Base-by-base conservation (phyloP, 2,113 vertebrate genomes). In the Crotalus horridus region DNA sequence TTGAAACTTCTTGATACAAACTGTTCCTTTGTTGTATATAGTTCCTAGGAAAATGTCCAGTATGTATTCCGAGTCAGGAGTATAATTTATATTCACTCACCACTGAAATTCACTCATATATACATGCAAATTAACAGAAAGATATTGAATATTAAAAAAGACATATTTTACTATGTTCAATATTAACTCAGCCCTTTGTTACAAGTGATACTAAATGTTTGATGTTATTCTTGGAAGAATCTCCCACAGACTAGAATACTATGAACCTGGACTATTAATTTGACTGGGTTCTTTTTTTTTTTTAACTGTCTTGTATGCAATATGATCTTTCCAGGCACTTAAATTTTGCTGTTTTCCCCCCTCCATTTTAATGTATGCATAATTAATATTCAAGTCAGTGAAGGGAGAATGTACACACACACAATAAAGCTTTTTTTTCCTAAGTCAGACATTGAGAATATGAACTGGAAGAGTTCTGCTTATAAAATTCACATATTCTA, bases 241-340 rank as follows among this genome's bases (percentile, higher is more conserved):
- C 8, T 93, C 9, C 59, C 69, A 39, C 56, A 69, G 88, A 90
- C 51, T 56, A 90, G 33, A 92, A 74, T 89, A 92, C 56, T 87
- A 90, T 89, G 88, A 94, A 94, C 87, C 69, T 90, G 91, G 88
- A 64, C 20, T 89, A 92, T 89, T 92, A 86, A 89, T 94, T 69
- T 94, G 91, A 92, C 33, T 69, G 90, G 43, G 53, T 91, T 93
- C 53, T 92, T 69, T 46, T 87, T 74, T 43, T 88, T 93, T 85
- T 90, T 69, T 33, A 87, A 87, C 81, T 43, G 59, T 54, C 29
- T 33, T 46, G 58, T 51, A 61, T 11, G 69, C 33, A 61, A 92
- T 86, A 56, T 91, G 87, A 85, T 91, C 64, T 86, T 93, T 89
- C 59, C 87, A 46, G 33, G 54, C 48, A 87, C 86, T 87, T 54